Percentiles rank a stretch among this genome's conserved stretches.
phyloP scores from a whole-genome alignment of 2,113 vertebrate species.

The Ptyas mucosa region DNA sequence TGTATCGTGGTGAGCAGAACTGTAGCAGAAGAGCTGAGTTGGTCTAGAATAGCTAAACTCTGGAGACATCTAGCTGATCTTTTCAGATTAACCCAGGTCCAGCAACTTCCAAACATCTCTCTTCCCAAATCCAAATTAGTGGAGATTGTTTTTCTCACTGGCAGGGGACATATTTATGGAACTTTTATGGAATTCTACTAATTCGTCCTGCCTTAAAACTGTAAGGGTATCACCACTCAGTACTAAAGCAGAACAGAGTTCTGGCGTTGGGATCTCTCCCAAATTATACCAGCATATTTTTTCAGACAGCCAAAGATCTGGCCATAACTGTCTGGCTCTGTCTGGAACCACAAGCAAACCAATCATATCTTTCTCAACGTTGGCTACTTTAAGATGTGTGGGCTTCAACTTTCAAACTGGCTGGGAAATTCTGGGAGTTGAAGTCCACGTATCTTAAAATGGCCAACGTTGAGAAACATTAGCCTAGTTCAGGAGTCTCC shows the following conservation, averaged over 20 bases:
- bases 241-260: not conserved
- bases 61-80: not conserved
- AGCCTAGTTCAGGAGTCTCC: not conserved
- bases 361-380: not conserved
- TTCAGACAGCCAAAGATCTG: not conserved
- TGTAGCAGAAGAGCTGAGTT: not conserved
- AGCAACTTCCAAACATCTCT: not conserved
- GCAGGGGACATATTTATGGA: not conserved
- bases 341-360: not conserved
- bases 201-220: not conserved
- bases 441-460: not conserved
- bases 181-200: not conserved
- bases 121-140: not conserved
- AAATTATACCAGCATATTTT: not conserved
- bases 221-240: not conserved
- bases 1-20: not conserved
- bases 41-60: not conserved
- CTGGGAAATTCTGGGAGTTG: not conserved
- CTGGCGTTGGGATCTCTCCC: not conserved
- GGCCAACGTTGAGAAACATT: not conserved
- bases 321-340: not conserved
- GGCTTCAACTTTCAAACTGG: not conserved
- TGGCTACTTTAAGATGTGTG: not conserved
- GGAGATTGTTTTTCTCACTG: not conserved
- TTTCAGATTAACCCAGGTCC: not conserved